Percentiles rank a stretch among this genome's conserved stretches.
Conservation (phyloP, 2,113 vertebrate genomes). For the Bubo scandiacus region DNA sequence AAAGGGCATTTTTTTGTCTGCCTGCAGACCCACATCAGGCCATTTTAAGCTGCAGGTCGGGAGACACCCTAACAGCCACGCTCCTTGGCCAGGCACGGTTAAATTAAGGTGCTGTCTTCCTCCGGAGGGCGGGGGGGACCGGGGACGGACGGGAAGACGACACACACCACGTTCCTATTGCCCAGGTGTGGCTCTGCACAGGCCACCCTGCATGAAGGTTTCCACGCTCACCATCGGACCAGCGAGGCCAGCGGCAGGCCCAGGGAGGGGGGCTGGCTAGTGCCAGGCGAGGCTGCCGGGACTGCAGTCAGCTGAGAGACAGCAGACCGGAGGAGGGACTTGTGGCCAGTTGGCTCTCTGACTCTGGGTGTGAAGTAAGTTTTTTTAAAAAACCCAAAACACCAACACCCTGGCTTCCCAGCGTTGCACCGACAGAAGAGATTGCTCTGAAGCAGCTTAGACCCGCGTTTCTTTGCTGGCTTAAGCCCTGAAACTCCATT, state of each 20-base stretch:
- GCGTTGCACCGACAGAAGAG: neutral
- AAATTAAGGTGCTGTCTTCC: neutral
- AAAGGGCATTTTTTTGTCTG: neutral
- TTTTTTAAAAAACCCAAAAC: neutral
- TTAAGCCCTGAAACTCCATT: neutral
- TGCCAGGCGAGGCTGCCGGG: neutral
- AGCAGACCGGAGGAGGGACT: neutral
- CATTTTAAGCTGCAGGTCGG: neutral
- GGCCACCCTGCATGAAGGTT: neutral
- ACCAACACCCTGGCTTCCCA: neutral
- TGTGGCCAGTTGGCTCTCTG: neutral
- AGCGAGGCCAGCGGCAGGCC: rapidly evolving
- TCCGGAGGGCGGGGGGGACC: rapidly evolving
- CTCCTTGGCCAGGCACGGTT: neutral
- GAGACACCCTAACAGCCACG: neutral
- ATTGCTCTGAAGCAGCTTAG: neutral
- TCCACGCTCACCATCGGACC: neutral
- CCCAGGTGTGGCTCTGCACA: neutral
- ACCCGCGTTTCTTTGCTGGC: neutral
- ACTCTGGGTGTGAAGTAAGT: neutral
- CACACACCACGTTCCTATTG: neutral
- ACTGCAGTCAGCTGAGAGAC: neutral
- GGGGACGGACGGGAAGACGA: too few species aligned
- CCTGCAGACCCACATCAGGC: neutral
- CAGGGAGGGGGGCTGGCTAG: neutral